These are phyloP conservation scores for Muscina levida DNA, from an alignment of 2,888 invertebrate genomes.

Conservation along the genomic window DNA sequence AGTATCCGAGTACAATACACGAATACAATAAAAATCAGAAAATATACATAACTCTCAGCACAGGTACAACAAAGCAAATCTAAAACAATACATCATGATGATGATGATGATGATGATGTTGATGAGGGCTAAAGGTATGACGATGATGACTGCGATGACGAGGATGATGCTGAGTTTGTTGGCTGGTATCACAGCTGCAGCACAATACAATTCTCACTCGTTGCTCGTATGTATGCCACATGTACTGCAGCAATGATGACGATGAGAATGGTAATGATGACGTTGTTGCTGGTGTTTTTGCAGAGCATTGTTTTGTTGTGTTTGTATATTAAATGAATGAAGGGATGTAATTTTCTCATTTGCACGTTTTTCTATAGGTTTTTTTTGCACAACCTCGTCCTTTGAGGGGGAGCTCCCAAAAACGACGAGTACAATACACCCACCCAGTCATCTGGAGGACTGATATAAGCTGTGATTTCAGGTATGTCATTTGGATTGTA, in stretches of 20 bases:
- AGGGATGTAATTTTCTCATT: constrained; percentile 78
- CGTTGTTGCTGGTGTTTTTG: constrained; percentile 45
- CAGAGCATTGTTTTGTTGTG: constrained; percentile 37
- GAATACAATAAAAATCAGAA: constrained; percentile 25
- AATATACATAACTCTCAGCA: constrained; percentile 60
- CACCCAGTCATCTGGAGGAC: constrained; percentile 10
- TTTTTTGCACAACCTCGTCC: constrained; percentile 9
- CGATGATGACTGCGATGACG: too few relatives aligned
- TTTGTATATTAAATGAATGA: constrained; percentile 75
- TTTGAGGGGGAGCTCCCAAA: neutral
- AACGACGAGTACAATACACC: constrained; percentile 4
- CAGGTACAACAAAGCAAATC: constrained; percentile 42
- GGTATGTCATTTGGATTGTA: too few relatives aligned
- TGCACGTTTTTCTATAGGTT: constrained; percentile 66
- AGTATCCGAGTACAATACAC: neutral
- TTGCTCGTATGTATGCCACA: constrained; percentile 6
- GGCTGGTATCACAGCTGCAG: too few relatives aligned
- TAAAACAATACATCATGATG: constrained; percentile 63
- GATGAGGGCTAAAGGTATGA: too few relatives aligned
- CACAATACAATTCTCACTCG: too few relatives aligned
- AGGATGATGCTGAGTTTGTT: too few relatives aligned
- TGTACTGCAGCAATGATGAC: constrained; percentile 34
- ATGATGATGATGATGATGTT: constrained; percentile 42
- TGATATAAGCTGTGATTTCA: too few relatives aligned
- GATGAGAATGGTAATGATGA: constrained; percentile 63